These are phyloP conservation scores for Astropecten irregularis DNA, from an alignment of 53 echinoderm and acorn worm genomes.

Conservation along the genomic window DNA sequence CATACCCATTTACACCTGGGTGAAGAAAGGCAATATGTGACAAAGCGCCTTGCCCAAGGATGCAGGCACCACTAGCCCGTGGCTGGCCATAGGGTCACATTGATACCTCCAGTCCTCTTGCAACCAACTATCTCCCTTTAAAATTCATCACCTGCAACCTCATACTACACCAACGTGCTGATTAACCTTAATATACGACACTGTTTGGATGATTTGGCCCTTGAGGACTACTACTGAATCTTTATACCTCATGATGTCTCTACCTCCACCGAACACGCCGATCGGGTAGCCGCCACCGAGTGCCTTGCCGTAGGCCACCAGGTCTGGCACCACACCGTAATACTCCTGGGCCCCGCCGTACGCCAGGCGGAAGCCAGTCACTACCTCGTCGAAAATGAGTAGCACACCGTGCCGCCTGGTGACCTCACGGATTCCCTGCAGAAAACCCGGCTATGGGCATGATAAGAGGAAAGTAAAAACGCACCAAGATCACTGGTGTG, in stretches of 20 bases:
- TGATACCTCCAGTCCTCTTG: too few species aligned
- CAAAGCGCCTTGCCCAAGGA: too few species aligned
- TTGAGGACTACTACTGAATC: background rate
- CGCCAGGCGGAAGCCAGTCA: conserved; percentile 21
- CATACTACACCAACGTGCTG: too few species aligned
- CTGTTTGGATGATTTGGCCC: background rate
- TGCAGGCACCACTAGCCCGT: too few species aligned
- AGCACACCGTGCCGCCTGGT: background rate
- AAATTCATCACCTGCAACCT: too few species aligned
- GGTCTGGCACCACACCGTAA: conserved; percentile 1
- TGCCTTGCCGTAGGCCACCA: background rate
- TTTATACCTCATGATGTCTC: background rate
- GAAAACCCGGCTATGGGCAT: background rate
- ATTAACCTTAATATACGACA: too few species aligned
- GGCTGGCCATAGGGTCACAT: too few species aligned
- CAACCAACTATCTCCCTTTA: too few species aligned
- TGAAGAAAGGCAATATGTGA: too few species aligned
- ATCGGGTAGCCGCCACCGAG: conserved; percentile 11
- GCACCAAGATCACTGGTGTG: too few species aligned
- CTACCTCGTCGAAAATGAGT: conserved; percentile 2
- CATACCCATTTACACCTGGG: too few species aligned
- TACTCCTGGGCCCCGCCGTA: conserved; percentile 25
- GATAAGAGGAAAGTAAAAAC: too few species aligned
- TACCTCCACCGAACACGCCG: background rate
- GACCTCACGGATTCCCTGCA: background rate